Conservation (phyloP, 2,888 invertebrate genomes). For the Arctia plantaginis region DNA sequence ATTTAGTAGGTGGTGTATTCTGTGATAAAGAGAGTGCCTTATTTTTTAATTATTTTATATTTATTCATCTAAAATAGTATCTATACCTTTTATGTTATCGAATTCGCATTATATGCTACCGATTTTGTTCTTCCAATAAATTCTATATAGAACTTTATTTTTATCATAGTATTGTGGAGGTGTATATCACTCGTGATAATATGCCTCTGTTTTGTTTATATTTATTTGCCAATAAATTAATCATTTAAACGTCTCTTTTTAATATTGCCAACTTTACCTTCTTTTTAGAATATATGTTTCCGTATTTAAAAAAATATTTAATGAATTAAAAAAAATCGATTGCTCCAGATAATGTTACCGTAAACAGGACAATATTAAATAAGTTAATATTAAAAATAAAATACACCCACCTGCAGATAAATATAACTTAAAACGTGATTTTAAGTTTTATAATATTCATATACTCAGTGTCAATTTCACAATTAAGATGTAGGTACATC, state of each 20-base stretch:
- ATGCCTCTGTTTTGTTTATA: conserved; percentile 40
- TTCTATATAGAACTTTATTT: conserved; percentile 5
- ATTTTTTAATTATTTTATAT: conserved; percentile 55
- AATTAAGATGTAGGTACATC: no score
- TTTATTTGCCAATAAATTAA: conserved; percentile 51
- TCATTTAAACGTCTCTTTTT: conserved; percentile 18
- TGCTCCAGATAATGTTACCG: no score
- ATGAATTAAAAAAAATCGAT: no score
- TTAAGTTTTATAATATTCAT: no score
- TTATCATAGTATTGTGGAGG: conserved; percentile 26
- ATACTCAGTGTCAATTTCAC: no score
- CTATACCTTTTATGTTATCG: conserved; percentile 22
- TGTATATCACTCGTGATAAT: conserved; percentile 29
- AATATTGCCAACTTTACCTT: background rate
- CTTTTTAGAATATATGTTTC: background rate
- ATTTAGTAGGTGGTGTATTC: conserved; percentile 68
- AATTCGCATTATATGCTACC: conserved; percentile 22
- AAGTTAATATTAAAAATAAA: no score
- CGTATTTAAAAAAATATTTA: background rate
- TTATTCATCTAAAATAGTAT: conserved; percentile 35
- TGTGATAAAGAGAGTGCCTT: conserved; percentile 84
- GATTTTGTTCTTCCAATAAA: conserved; percentile 13
- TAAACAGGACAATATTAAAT: no score
- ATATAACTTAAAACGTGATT: no score
- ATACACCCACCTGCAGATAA: no score